These are phyloP conservation scores for Drosophila mimica DNA, from an alignment of 2,888 invertebrate genomes.

Conservation along the genomic window DNA sequence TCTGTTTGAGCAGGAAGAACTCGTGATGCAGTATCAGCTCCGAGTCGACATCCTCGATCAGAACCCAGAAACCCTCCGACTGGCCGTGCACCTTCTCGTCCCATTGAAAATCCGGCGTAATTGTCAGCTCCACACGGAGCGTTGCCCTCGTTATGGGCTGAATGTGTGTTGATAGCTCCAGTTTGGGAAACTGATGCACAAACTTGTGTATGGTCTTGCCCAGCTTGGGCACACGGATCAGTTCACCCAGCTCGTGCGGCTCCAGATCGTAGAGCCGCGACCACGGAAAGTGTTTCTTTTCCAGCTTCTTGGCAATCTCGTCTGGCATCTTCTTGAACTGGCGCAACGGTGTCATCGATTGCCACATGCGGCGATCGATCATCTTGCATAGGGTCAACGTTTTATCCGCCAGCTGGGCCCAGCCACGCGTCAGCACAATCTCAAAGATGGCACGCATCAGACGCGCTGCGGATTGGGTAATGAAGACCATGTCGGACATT, in stretches of 20 bases:
- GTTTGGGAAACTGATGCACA: conserved; percentile 96
- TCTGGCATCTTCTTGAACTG: conserved; percentile 99
- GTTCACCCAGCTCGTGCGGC: conserved; percentile 98
- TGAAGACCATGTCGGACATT: conserved; percentile 99
- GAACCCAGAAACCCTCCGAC: conserved; percentile 94
- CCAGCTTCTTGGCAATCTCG: conserved; percentile 97
- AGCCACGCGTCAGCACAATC: conserved; percentile 95
- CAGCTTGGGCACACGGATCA: conserved; percentile 84
- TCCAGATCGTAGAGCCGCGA: conserved; percentile 97
- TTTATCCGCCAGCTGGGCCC: conserved; percentile 99
- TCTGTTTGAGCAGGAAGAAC: conserved; percentile 96
- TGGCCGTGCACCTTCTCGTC: conserved; percentile 95
- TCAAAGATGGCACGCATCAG: conserved; percentile 98
- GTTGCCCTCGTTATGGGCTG: conserved; percentile 98
- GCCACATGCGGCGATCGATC: conserved; percentile 99
- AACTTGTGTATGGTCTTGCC: conserved; percentile 96
- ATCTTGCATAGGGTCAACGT: conserved; percentile 98
- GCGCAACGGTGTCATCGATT: conserved; percentile 98
- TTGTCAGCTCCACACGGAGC: conserved; percentile 96
- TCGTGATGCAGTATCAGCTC: conserved; percentile 98
- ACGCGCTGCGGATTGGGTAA: conserved; percentile 98
- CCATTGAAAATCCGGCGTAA: conserved; percentile 99
- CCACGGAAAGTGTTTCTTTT: conserved; percentile 98
- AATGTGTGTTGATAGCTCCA: conserved; percentile 98
- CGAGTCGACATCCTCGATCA: conserved; percentile 94